Evolutionary conservation across 1,140 invertebrate genomes (phyloP).

Genomic region (Temnothorax curvispinosus): DNA sequence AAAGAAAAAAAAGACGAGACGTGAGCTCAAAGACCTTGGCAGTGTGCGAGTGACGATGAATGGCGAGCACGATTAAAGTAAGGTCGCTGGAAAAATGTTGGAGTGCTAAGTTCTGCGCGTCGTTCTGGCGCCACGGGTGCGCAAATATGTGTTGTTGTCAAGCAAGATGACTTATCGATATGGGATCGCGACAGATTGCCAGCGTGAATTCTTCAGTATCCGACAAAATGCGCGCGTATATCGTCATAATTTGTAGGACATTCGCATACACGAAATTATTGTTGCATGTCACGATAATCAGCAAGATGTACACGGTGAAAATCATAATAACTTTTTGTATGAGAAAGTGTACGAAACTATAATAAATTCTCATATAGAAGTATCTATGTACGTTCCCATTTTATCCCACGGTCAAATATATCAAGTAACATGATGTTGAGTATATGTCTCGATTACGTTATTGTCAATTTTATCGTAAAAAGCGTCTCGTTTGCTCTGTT

Average conservation of each 20-base stretch:
- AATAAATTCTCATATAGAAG: not conserved
- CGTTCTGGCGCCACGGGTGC: constrained; percentile 37
- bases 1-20: constrained; percentile 51
- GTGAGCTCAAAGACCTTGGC: constrained; percentile 64
- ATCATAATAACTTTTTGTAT: not conserved
- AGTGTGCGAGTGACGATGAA: constrained; percentile 59
- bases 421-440: not conserved
- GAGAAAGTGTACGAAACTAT: not conserved
- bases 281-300: not conserved
- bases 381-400: not conserved
- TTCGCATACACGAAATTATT: not conserved
- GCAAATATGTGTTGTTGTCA: constrained; percentile 37
- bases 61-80: constrained; percentile 51
- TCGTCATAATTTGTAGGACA: not conserved
- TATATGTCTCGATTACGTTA: not conserved
- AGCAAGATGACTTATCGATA: constrained; percentile 37
- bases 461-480: not conserved
- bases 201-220: not conserved
- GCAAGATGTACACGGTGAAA: not conserved
- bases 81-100: constrained; percentile 47
- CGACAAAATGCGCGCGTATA: not conserved
- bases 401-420: not conserved
- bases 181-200: constrained; percentile 10
- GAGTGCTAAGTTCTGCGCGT: constrained; percentile 10
- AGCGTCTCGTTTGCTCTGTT: not conserved